These are phyloP conservation scores for Merodon equestris DNA, from an alignment of 2,888 invertebrate species.

Conservation along the genomic window DNA sequence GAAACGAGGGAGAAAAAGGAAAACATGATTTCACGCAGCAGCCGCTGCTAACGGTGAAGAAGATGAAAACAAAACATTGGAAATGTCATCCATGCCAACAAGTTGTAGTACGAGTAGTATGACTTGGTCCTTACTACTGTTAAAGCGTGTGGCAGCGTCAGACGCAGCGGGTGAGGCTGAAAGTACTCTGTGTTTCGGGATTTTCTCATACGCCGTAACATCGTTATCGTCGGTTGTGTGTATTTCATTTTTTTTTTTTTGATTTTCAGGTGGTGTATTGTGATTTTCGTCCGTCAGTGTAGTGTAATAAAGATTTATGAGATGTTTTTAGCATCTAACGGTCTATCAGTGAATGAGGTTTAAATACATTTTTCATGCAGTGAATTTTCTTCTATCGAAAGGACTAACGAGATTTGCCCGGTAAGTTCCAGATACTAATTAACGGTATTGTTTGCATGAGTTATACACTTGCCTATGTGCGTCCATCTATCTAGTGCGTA, in stretches of 20 bases:
- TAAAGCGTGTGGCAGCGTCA: slow-evolving; percentile 47
- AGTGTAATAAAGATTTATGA: slow-evolving; percentile 22
- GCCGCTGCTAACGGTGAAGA: slow-evolving; percentile 24
- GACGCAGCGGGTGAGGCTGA: slow-evolving; percentile 30
- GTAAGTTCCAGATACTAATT: no score
- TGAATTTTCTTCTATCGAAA: no score
- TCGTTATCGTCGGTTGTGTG: background rate
- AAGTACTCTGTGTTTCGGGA: slow-evolving; percentile 32
- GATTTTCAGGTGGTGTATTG: no score
- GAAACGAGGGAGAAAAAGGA: no score
- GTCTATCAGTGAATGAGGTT: background rate
- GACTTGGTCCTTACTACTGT: slow-evolving; percentile 63
- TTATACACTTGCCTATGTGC: no score
- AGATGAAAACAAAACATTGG: slow-evolving; percentile 65
- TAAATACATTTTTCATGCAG: no score
- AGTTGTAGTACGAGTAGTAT: slow-evolving; percentile 63
- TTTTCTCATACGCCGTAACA: slow-evolving; percentile 16
- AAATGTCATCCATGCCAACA: slow-evolving; percentile 68
- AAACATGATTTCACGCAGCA: slow-evolving; percentile 44
- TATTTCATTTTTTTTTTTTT: background rate
- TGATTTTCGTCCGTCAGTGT: slow-evolving; percentile 21
- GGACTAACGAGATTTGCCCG: no score
- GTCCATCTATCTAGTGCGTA: no score
- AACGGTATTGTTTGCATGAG: no score
- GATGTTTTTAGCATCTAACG: slow-evolving; percentile 3